These are phyloP conservation scores for Petrophora chlorosata DNA, from an alignment of 2,888 invertebrate genomes.

Conservation along the genomic window DNA sequence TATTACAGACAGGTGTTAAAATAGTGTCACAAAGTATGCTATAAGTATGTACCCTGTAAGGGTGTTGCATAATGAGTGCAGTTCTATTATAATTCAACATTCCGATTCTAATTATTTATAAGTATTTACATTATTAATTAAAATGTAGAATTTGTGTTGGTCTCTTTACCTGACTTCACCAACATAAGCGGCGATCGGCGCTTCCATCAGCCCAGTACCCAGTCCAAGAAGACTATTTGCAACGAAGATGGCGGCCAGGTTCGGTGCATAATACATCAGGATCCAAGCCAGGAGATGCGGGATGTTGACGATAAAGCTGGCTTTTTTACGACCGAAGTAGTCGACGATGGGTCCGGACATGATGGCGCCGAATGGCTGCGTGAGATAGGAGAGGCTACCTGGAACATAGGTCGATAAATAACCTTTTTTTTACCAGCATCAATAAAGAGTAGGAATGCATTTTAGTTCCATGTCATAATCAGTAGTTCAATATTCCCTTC, in stretches of 20 bases:
- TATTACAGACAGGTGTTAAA: too few species aligned
- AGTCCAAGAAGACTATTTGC: constrained; percentile 79
- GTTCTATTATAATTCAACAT: too few species aligned
- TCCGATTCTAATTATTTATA: too few species aligned
- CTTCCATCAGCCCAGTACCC: constrained; percentile 84
- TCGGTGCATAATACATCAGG: constrained; percentile 76
- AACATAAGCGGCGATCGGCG: constrained; percentile 83
- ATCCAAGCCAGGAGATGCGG: constrained; percentile 83
- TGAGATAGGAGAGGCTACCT: constrained; percentile 83
- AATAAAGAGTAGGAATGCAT: too few species aligned
- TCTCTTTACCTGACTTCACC: constrained; percentile 80
- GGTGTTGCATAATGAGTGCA: too few species aligned
- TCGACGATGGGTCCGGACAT: constrained; percentile 82
- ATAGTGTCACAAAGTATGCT: too few species aligned
- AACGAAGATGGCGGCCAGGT: constrained; percentile 70
- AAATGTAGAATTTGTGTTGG: too few species aligned
- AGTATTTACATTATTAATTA: too few species aligned
- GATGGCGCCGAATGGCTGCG: constrained; percentile 82
- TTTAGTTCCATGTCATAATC: too few species aligned
- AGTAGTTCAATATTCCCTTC: too few species aligned
- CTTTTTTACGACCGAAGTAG: constrained; percentile 80
- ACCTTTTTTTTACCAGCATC: too few species aligned
- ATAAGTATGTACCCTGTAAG: too few species aligned
- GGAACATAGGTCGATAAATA: constrained; percentile 38
- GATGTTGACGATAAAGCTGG: constrained; percentile 80